These are phyloP conservation scores for Plutella xylostella DNA, from an alignment of 2,888 invertebrate genomes.

Conservation along the genomic window DNA sequence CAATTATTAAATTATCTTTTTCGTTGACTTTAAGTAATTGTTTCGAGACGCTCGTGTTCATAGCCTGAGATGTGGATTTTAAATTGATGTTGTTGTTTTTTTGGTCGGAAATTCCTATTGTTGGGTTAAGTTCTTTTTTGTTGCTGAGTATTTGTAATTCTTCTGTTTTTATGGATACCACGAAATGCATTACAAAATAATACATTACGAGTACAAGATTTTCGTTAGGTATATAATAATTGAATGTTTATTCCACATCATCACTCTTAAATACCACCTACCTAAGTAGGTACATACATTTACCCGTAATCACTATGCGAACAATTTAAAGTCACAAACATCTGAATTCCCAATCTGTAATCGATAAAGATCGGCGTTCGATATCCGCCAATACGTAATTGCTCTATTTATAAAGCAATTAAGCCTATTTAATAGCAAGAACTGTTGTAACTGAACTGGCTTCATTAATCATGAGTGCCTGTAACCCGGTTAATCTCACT, in stretches of 20 bases:
- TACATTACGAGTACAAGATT: neutral
- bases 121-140: conserved; percentile 18
- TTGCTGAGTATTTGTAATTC: conserved; percentile 23
- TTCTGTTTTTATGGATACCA: conserved; percentile 13
- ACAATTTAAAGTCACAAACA: neutral
- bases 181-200: neutral
- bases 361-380: neutral
- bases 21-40: conserved; percentile 70
- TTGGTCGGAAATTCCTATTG: conserved; percentile 36
- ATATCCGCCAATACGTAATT: conserved; percentile 24
- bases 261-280: too few species aligned
- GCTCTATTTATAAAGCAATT: conserved; percentile 32
- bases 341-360: neutral
- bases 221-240: too few species aligned
- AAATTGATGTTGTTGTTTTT: conserved; percentile 43
- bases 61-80: conserved; percentile 49
- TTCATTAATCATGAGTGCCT: conserved; percentile 49
- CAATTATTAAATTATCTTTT: conserved; percentile 70
- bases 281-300: too few species aligned
- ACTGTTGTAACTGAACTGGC: conserved; percentile 36
- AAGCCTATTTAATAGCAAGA: conserved; percentile 34
- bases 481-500: conserved; percentile 33
- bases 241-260: too few species aligned
- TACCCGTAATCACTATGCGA: too few species aligned
- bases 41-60: conserved; percentile 43